Percentiles rank a stretch among this genome's conserved stretches.
Conservation (phyloP, 2,888 invertebrate species). For the Drosophila ezoana region DNA sequence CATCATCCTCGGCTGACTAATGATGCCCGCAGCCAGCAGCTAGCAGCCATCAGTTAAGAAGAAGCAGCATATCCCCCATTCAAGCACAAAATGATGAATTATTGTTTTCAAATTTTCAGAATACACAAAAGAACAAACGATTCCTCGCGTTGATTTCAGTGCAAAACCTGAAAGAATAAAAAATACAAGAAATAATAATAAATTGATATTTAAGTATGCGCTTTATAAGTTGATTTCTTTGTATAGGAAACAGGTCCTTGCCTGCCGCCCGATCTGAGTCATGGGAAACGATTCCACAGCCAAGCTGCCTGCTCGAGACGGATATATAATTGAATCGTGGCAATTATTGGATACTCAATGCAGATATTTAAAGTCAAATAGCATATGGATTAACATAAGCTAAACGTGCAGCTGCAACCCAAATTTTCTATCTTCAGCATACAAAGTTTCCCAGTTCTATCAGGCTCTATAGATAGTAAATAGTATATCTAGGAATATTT, state of each 20-base stretch:
- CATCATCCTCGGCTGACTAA: constrained; percentile 10
- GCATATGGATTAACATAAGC: no score
- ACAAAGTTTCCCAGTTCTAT: no score
- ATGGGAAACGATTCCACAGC: constrained; percentile 3
- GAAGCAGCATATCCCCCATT: constrained; percentile 22
- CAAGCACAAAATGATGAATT: constrained; percentile 63
- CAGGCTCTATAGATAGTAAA: no score
- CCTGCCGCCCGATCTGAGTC: not conserved
- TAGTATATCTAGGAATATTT: no score
- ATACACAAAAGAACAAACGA: constrained; percentile 29
- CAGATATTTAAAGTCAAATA: no score
- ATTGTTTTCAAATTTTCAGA: constrained; percentile 51
- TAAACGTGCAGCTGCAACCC: no score
- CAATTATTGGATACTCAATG: no score
- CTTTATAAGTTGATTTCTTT: constrained; percentile 50
- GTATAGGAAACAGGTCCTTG: constrained; percentile 1
- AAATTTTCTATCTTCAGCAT: no score
- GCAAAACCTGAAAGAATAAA: not conserved
- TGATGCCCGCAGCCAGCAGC: constrained; percentile 6
- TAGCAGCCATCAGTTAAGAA: not conserved
- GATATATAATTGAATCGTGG: no score
- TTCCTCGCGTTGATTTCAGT: not conserved
- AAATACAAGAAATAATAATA: constrained; percentile 39
- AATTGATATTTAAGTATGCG: constrained; percentile 69
- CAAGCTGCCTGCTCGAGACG: no score